Base-by-base conservation (phyloP, 1,140 invertebrate species). In the Pygmarrhopalites habei region DNA sequence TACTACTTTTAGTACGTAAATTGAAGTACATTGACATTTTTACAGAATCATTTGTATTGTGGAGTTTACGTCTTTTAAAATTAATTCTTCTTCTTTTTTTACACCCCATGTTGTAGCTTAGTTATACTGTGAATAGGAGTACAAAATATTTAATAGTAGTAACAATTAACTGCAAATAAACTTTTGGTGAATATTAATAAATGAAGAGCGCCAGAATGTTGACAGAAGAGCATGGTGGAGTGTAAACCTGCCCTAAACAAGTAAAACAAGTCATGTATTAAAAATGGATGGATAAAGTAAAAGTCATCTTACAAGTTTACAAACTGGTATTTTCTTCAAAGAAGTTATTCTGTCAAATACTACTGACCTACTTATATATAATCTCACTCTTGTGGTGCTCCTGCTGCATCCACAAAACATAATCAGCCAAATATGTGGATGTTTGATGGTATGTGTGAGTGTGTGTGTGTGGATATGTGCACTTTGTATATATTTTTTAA, bases 241-340 rank as follows among this genome's bases (percentile, higher is more conserved):
- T 56, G 53, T 56, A 56, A 56, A 56, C 53, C 53, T 56, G 53
- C 53, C 53, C 53, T 56, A 41, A 56, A 56, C 53, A 56, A 56
- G 53, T 56, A 56, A 56, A 56, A 56, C 53, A 41, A 56, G 53
- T 56, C 53, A 56, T 39, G 53, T 56, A 35, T 56, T 56, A 56
- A 55, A 55, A 55, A 55, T 55, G 21, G 29, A 55, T 55, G 51
- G 51, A 28, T 26, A 55, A 56, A 35, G 53, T 56, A 56, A 56
- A 56, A 56, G 53, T 56, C 53, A 39, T 26, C 23, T 39, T 56
- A 56, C 29, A 56, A 56, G 30, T 56, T 35, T 30, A 41, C 53
- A 56, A 56, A 56, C 53, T 56, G 30, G 53, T 56, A 56, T 56
- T 56, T 56, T 56, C 53, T 35, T 5, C 15, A 5, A 35, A 35